Evolutionary conservation across 1,140 invertebrate species (phyloP), one percentile per base, ranked within the genome.

Genomic region (Cecropterus lyciades): DNA sequence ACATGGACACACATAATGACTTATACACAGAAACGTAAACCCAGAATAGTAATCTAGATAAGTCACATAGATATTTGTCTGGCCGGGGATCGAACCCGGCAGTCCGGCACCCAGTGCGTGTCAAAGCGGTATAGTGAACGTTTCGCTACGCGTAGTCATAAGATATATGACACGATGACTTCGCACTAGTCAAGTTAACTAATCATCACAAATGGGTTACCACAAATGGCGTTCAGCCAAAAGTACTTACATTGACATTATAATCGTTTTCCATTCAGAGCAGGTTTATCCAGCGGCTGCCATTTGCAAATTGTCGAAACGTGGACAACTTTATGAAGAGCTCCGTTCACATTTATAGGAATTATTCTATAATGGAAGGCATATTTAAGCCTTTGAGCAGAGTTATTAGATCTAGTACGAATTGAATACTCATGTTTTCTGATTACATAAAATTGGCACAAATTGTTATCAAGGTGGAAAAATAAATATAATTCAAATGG

Each of bases 241-340:
- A n/a, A n/a, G n/a, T n/a, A n/a, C n/a, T n/a, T n/a, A n/a, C n/a
- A n/a, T n/a, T 55, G 52, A 42, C 52, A 37, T 55, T 37, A 55
- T 30, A 55, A 1, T 45, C 52, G 52, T 27, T 55, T 17, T 13
- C 52, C 1, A 27, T 55, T 55, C 8, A 16, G 42, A 30, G 16
- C 15, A 13, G 33, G 13, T 55, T 55, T 55, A 55, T 52, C 46
- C 24, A 16, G n/a, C 52, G 42, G 15, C 37, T 52, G 55, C 67
- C 67, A 69, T 69, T 69, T 69, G 67, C 67, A 69, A 69, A 64
- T 69, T 65, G 67, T 64, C 62, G 55, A 60, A 69, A 65, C 55
- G 67, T 45, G 62, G 24, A 53, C 27, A 40, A 17, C 16, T 55
- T 55, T 55, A 55, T 55, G 52, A 42, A 14, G 52, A 33, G 14